Conservation (phyloP, 2,797 vertebrate species). For the Vireo griseus region DNA sequence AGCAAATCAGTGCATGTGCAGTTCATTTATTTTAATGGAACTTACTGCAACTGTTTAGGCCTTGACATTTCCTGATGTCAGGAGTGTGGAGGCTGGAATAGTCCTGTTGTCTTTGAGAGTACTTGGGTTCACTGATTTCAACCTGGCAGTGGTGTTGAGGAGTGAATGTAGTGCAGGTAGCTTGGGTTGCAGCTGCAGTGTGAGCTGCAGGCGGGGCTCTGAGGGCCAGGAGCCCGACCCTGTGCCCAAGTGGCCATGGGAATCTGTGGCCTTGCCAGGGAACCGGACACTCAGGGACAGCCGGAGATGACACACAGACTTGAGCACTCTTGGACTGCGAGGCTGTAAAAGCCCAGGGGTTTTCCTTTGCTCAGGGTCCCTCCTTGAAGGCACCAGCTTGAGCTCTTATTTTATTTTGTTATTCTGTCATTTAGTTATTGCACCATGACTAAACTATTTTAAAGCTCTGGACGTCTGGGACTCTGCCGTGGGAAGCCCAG, state of each 20-base stretch:
- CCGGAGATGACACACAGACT: neutral
- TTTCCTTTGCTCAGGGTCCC: neutral
- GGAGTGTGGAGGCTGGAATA: neutral
- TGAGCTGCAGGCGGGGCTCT: neutral
- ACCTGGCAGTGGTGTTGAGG: neutral
- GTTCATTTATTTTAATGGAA: neutral
- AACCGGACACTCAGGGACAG: fast-evolving
- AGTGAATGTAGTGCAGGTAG: neutral
- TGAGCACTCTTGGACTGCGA: neutral
- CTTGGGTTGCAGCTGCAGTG: neutral
- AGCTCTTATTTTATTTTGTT: neutral
- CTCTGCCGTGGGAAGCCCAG: neutral
- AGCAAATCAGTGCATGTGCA: neutral
- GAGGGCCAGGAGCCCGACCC: neutral
- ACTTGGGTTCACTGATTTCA: neutral
- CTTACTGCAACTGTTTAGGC: neutral
- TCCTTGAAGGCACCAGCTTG: neutral
- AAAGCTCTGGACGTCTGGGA: neutral
- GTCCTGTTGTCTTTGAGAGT: neutral
- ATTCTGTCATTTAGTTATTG: neutral
- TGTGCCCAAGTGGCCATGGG: fast-evolving
- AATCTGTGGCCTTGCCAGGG: neutral
- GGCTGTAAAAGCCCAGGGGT: neutral
- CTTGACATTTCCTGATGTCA: neutral
- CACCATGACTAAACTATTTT: neutral